A percentile compares a stretch with the other conserved stretches of the same genome.
Evolutionary conservation across 2,888 invertebrate genomes (phyloP).

Genomic region (Glaucopsyche alexis): DNA sequence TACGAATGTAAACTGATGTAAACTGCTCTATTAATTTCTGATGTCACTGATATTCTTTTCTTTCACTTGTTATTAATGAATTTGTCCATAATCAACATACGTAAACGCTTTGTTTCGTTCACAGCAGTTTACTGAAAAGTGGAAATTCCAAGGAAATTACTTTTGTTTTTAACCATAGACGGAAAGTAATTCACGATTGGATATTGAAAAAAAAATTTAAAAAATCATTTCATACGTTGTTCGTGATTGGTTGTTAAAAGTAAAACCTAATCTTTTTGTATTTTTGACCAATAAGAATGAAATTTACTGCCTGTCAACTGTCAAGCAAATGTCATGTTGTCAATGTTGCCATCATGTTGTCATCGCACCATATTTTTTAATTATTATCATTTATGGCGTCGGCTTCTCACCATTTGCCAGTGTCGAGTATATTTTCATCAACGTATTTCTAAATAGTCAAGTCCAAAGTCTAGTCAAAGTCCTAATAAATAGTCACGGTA

Average conservation of each 20-base stretch:
- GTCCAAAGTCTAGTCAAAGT: too few relatives aligned
- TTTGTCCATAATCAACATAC: too few relatives aligned
- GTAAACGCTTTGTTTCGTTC: neutral
- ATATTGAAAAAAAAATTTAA: neutral
- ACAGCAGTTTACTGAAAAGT: constrained; percentile 14
- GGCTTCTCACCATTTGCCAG: too few relatives aligned
- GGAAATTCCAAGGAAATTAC: neutral
- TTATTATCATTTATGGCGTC: too few relatives aligned
- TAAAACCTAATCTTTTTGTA: constrained; percentile 3
- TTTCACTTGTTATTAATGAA: neutral
- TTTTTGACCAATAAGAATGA: constrained; percentile 1
- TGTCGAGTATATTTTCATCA: too few relatives aligned
- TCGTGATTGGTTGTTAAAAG: constrained; percentile 8
- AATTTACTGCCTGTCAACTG: neutral
- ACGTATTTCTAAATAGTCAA: too few relatives aligned
- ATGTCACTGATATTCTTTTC: neutral
- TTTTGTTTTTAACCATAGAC: constrained; percentile 16
- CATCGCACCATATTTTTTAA: constrained; percentile 7
- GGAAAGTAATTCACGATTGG: neutral
- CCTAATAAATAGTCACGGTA: too few relatives aligned
- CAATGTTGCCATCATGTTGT: neutral
- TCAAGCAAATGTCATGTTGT: neutral
- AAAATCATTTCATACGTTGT: neutral
- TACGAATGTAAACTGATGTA: constrained; percentile 43
- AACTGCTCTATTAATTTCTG: neutral